Base-by-base conservation (phyloP, 2,113 vertebrate species). In the Oriolus oriolus region DNA sequence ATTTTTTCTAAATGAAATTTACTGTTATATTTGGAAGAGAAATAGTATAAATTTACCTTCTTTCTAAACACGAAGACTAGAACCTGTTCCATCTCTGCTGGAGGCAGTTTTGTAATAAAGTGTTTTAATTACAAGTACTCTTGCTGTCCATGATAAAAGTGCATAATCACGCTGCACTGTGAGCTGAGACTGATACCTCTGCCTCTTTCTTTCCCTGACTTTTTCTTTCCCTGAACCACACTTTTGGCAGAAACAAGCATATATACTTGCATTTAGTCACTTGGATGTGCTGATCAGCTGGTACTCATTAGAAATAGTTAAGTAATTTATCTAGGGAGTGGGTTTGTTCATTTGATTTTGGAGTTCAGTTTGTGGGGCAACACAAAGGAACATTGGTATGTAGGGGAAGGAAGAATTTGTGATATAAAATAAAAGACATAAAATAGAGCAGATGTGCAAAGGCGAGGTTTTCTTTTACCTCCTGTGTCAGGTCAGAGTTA, bases 41-140 rank as follows among this genome's bases (percentile, higher is more conserved):
- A 61, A 31, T 59, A 74, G 45, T 26, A n/a, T 18, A 26, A 73
- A 39, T 49, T 69, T 87, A 75, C 23, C 39, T 70, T 90, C 92
- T 45, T 75, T 61, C 65, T 70, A 75, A 77, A 57, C 10, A 50
- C 2, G 3, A 54, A 39, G 52, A 59, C 47, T 61, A 76, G 44
- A 91, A 69, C 47, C 31, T 89, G 39, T 44, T 73, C n/a, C 37
- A 80, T 84, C 65, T 85, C 70, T 95, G 68, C 57, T 80, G 28
- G 39, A 77, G 56, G 22, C 31, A 81, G 59, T 28, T 74, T 66
- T 73, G 68, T 93, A 88, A 84, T 88, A 80, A 95, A 90, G 39
- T 66, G 83, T 66, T 93, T 95, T 92, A 93, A 93, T 96, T 93
- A 76, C 64, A 87, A 94, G 73, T 33, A 93, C 33, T 68, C 53